These are phyloP conservation scores for Adela reaumurella DNA, from an alignment of 2,888 invertebrate genomes.

Conservation along the genomic window DNA sequence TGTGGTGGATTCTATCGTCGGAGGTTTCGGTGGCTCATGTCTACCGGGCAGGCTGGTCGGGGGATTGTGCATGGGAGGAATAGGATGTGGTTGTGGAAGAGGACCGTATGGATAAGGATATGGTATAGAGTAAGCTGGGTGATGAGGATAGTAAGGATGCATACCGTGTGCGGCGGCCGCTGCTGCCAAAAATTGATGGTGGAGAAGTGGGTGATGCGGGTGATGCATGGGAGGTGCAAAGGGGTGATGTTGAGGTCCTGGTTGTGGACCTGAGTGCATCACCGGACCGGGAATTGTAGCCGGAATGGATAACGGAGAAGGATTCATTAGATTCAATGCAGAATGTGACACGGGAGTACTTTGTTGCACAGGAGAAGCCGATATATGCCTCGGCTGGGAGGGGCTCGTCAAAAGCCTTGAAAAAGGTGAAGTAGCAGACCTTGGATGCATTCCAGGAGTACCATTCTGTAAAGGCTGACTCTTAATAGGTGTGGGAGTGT, in stretches of 20 bases:
- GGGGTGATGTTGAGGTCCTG: slow-evolving; percentile 64
- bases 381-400: slow-evolving; percentile 45
- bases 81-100: slow-evolving; percentile 70
- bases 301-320: slow-evolving; percentile 58
- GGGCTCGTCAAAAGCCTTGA: slow-evolving; percentile 48
- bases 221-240: slow-evolving; percentile 69
- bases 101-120: slow-evolving; percentile 71
- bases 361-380: slow-evolving; percentile 45
- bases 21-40: slow-evolving; percentile 47
- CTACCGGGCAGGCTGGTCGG: slow-evolving; percentile 41
- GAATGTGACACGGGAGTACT: slow-evolving; percentile 55
- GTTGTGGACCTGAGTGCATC: slow-evolving; percentile 73
- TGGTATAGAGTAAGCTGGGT: slow-evolving; percentile 66
- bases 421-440: slow-evolving; percentile 43
- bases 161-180: slow-evolving; percentile 61
- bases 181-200: slow-evolving; percentile 59
- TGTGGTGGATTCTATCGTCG: slow-evolving; percentile 62
- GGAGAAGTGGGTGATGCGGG: slow-evolving; percentile 69
- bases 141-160: slow-evolving; percentile 70
- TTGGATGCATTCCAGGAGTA: slow-evolving; percentile 29
- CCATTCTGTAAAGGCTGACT: slow-evolving; percentile 43
- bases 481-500: slow-evolving; percentile 51
- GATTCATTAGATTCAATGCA: slow-evolving; percentile 61
- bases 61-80: slow-evolving; percentile 61
- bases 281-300: slow-evolving; percentile 64